These are phyloP conservation scores for Saguinus imperator DNA, from an alignment of 2,113 vertebrate species.

Conservation along the genomic window DNA sequence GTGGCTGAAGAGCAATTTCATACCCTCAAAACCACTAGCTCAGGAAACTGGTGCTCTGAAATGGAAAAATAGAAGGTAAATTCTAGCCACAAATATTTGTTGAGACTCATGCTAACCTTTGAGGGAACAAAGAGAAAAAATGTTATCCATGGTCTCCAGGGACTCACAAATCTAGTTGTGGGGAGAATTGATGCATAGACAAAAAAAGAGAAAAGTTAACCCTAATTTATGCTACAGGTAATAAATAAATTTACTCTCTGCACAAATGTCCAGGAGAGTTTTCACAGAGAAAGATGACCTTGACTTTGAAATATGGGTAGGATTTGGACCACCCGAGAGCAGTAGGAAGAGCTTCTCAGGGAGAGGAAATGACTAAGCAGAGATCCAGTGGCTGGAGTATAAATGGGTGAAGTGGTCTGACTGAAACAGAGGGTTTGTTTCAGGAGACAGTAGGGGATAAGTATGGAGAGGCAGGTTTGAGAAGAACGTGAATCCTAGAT, in stretches of 20 bases:
- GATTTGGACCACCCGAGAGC: background rate
- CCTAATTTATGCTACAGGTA: background rate
- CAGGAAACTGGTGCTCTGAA: background rate
- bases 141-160: background rate
- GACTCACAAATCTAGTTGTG: background rate
- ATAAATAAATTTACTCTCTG: background rate
- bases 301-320: slow-evolving; percentile 31
- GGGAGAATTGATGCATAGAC: background rate
- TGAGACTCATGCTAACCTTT: background rate
- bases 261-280: background rate
- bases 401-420: background rate
- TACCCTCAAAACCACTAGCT: background rate
- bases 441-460: background rate
- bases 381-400: background rate
- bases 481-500: background rate
- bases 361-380: background rate
- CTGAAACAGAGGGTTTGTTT: background rate
- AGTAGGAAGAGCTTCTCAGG: background rate
- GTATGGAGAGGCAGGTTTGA: background rate
- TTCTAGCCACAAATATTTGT: background rate
- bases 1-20: background rate
- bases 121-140: background rate
- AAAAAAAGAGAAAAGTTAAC: slow-evolving; percentile 21
- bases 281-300: slow-evolving; percentile 13
- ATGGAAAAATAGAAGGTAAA: slow-evolving; percentile 38